Conservation (phyloP, 2,888 invertebrate species). For the Phrixothrix hirtus region DNA sequence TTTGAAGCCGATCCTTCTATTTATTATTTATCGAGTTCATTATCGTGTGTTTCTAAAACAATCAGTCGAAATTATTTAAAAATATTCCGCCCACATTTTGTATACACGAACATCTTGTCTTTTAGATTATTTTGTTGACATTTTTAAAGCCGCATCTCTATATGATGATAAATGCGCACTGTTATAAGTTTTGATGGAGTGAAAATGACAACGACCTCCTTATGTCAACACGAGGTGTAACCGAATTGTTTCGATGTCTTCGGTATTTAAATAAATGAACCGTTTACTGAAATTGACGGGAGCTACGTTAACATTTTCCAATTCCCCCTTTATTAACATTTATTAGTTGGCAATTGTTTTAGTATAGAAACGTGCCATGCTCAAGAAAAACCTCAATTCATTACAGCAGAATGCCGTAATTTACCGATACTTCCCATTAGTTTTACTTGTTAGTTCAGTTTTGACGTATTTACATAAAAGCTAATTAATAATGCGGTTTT, state of each 20-base stretch:
- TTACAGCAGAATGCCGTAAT: too few species aligned
- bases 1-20: conserved; percentile 11
- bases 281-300: not conserved
- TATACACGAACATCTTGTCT: conserved; percentile 1
- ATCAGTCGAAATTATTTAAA: conserved; percentile 5
- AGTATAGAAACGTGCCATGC: too few species aligned
- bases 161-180: conserved; percentile 7
- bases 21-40: conserved; percentile 16
- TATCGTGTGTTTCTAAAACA: conserved; percentile 9
- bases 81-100: conserved; percentile 8
- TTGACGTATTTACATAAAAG: not conserved
- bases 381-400: too few species aligned
- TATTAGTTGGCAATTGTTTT: not conserved
- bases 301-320: not conserved
- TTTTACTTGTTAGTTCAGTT: not conserved
- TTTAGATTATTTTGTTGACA: conserved; percentile 16
- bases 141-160: conserved; percentile 8
- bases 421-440: not conserved
- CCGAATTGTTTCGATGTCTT: not conserved
- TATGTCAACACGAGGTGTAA: not conserved
- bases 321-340: not conserved
- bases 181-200: conserved; percentile 4
- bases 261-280: not conserved
- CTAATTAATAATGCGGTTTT: not conserved
- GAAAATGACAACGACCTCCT: conserved; percentile 1